Base-by-base conservation (phyloP, 2,797 vertebrate species). In the Taeniopygia guttata region DNA sequence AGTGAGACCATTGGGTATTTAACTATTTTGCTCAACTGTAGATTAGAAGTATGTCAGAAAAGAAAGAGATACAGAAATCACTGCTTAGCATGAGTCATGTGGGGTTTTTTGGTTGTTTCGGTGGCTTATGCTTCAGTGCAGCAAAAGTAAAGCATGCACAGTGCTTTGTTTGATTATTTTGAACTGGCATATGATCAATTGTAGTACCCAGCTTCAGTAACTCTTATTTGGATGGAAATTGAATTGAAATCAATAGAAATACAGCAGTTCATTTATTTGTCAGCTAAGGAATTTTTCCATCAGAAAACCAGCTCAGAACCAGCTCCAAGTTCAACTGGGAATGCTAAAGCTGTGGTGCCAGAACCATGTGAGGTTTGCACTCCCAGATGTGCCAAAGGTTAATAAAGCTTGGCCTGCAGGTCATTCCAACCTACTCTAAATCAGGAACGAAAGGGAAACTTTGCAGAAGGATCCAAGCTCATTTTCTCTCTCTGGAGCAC, bases 301-400 rank as follows among this genome's bases (percentile, higher is more conserved):
- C 3, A 3, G 46, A 45, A 68, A 79, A 43, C 2, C 30, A 82
- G 3, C 12, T 62, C 10, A 19, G 30, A 63, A 36, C 9, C 34
- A 42, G 1, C 14, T 36, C 34, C 42, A 8, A 55, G 0, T 6
- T 78, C 14, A 21, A 0, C 5, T 52, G 40, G 12, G 14, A 54
- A 18, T 52, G 38, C 36, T 45, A 5, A 55, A 70, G 23, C 36
- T 36, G 16, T 29, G 29, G 7, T 45, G 30, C 20, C 13, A 67
- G 52, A 67, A n/a, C 4, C 10, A 6, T 38, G 32, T 9, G 58
- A 42, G 21, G 1, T 72, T 86, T 85, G 40, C 2, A 2, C 6
- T 85, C 48, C 8, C 27, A 30, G 4, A 25, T 25, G 13, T 36
- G 75, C 43, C 13, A 42, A 43, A 92, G 29, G 20, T 34, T 62